A percentile compares a stretch with the other conserved stretches of the same genome.
phyloP scores from a whole-genome alignment of 2,113 vertebrate genomes.

The Siniperca chuatsi region DNA sequence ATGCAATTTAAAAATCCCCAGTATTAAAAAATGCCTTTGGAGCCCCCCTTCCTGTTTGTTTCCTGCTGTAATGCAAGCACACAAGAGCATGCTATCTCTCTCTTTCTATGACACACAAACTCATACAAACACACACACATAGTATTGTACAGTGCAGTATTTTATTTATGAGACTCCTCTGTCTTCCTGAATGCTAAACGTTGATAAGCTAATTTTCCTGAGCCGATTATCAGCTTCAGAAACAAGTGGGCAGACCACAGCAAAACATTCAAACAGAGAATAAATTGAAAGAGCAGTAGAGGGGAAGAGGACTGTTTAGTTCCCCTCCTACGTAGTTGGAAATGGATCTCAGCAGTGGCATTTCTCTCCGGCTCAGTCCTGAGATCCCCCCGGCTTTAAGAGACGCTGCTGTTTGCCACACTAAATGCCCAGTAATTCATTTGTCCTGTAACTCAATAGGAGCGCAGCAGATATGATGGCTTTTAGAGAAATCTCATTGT shows the following conservation, averaged over 20 bases:
- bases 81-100: slow-evolving; percentile 5
- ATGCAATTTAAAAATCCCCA: slow-evolving; percentile 63
- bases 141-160: slow-evolving; percentile 32
- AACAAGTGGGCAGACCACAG: slow-evolving; percentile 70
- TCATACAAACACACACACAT: not conserved
- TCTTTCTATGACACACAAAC: slow-evolving; percentile 21
- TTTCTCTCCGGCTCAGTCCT: slow-evolving; percentile 62
- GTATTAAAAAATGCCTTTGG: slow-evolving; percentile 19
- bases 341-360: slow-evolving; percentile 75
- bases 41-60: slow-evolving; percentile 2
- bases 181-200: slow-evolving; percentile 73
- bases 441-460: slow-evolving; percentile 72
- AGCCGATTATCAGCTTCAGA: slow-evolving; percentile 75
- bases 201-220: slow-evolving; percentile 78
- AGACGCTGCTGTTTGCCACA: slow-evolving; percentile 61
- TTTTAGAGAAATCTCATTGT: slow-evolving; percentile 75
- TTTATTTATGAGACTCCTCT: slow-evolving; percentile 63
- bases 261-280: slow-evolving; percentile 62
- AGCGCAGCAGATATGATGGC: slow-evolving; percentile 62
- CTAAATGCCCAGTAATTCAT: slow-evolving; percentile 70
- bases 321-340: slow-evolving; percentile 73
- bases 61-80: not conserved
- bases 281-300: slow-evolving; percentile 66
- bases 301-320: slow-evolving; percentile 61
- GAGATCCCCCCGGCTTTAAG: slow-evolving; percentile 58